phyloP scores from a whole-genome alignment of 2,113 vertebrate genomes.

The Oophaga pumilio region DNA sequence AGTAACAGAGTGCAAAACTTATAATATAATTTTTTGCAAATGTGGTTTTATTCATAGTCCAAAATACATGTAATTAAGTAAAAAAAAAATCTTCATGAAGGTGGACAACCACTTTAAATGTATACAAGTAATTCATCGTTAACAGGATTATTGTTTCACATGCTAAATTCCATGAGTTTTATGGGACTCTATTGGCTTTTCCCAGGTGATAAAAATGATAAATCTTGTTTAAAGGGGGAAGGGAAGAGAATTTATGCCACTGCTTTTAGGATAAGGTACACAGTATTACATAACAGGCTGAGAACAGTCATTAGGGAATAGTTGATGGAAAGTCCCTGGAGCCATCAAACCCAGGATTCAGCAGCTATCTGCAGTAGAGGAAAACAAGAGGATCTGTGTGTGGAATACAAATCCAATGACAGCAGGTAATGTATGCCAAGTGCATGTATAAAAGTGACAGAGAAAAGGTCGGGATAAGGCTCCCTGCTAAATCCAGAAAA shows the following conservation, averaged over 20 bases:
- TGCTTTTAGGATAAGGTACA: neutral
- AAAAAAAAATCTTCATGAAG: too few species aligned
- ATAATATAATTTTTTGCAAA: too few species aligned
- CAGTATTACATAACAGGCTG: constrained; percentile 12
- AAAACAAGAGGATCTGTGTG: constrained; percentile 9
- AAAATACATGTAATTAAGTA: too few species aligned
- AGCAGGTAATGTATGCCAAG: constrained; percentile 39
- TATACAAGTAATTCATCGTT: neutral
- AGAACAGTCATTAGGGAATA: constrained; percentile 34
- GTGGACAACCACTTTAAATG: neutral
- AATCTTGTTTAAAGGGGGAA: neutral
- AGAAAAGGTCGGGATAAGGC: neutral
- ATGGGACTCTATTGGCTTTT: neutral
- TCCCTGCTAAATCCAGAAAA: neutral
- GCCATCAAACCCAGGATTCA: constrained; percentile 22
- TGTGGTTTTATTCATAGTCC: too few species aligned
- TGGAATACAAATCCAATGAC: constrained; percentile 55
- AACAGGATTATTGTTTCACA: neutral
- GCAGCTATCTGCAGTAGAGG: constrained; percentile 1
- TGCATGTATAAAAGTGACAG: neutral
- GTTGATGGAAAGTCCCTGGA: constrained; percentile 26
- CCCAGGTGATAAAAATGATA: neutral
- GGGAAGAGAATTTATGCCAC: neutral
- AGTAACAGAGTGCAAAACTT: too few species aligned
- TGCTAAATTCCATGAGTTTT: neutral